A percentile compares a stretch with the other conserved stretches of the same genome.
Conservation (phyloP, 2,797 vertebrate species). For the Ispidina lecontei region DNA sequence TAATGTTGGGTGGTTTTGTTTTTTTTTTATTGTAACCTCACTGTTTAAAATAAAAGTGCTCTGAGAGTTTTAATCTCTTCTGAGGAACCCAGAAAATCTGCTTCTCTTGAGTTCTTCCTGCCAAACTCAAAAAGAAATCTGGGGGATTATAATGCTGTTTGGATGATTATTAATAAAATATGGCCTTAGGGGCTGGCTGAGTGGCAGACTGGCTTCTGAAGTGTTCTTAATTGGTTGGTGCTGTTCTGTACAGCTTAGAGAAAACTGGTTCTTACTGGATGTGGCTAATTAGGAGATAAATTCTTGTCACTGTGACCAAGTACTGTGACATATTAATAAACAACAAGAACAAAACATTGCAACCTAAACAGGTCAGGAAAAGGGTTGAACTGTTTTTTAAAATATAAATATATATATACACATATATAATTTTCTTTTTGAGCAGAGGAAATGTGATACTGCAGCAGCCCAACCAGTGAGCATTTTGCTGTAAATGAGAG, state of each 20-base stretch:
- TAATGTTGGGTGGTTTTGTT: background rate
- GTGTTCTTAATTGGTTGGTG: background rate
- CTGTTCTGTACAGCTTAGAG: background rate
- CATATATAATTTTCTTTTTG: background rate
- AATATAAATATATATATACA: too few relatives aligned
- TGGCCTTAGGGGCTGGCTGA: background rate
- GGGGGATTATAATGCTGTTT: background rate
- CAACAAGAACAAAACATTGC: background rate
- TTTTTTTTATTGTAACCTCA: background rate
- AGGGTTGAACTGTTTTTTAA: background rate
- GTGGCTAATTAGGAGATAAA: background rate
- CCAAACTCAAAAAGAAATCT: background rate
- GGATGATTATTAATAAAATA: background rate
- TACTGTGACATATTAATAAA: background rate
- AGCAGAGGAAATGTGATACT: background rate
- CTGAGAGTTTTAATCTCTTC: background rate
- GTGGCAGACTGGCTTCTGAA: background rate
- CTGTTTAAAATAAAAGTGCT: background rate
- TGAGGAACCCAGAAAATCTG: background rate
- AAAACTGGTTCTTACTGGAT: background rate
- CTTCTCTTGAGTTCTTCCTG: background rate
- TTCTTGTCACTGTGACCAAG: background rate
- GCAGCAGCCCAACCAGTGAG: background rate
- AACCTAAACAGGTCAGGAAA: background rate
- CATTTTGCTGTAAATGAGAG: background rate